Evolutionary conservation across 2,888 invertebrate species (phyloP).

Genomic region (Lordiphosa andalusiaca): DNA sequence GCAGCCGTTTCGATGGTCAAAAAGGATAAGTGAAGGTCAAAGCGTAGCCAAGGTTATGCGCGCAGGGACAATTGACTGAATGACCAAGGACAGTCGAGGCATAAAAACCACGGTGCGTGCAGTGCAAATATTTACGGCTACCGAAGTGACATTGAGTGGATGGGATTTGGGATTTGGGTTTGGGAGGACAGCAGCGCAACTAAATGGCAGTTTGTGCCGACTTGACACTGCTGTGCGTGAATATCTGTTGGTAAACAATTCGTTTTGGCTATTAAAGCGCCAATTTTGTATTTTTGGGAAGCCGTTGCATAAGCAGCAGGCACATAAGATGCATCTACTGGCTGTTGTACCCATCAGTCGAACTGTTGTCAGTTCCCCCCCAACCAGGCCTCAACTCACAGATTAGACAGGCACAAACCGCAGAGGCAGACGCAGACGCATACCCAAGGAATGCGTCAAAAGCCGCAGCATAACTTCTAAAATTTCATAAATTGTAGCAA

Average conservation of each 20-base stretch:
- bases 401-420: constrained; percentile 53
- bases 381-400: constrained; percentile 17
- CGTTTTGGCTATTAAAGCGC: constrained; percentile 66
- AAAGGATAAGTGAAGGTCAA: constrained; percentile 45
- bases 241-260: constrained; percentile 54
- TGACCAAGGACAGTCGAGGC: constrained; percentile 50
- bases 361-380: too few relatives aligned
- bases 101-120: constrained; percentile 47
- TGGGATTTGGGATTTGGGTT: background rate
- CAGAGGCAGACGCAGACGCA: background rate
- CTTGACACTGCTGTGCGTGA: constrained; percentile 63
- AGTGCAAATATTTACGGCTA: constrained; percentile 55
- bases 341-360: too few relatives aligned
- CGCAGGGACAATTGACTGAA: constrained; percentile 22
- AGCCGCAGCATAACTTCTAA: constrained; percentile 72
- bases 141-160: constrained; percentile 45
- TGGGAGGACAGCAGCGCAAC: constrained; percentile 57
- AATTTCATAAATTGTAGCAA: constrained; percentile 73
- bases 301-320: constrained; percentile 40
- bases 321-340: too few relatives aligned
- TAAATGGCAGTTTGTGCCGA: constrained; percentile 61
- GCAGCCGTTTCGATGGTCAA: constrained; percentile 20
- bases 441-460: constrained; percentile 62
- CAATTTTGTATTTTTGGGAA: constrained; percentile 31
- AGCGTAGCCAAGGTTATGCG: constrained; percentile 34